Evolutionary conservation across 2,113 vertebrate species (phyloP).

Genomic region (Scopus umbretta): DNA sequence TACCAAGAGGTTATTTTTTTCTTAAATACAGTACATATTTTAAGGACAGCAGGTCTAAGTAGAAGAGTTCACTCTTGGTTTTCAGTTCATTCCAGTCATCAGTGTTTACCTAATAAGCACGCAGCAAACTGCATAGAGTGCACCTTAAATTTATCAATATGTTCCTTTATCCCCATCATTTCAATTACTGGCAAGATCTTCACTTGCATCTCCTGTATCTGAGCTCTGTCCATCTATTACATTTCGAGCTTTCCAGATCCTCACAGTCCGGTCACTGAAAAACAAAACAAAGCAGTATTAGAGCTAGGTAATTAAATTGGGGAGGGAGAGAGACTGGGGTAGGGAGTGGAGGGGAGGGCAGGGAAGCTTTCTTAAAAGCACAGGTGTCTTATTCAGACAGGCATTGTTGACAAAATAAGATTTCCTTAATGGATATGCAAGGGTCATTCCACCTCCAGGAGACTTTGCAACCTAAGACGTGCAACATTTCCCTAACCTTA

Average conservation of each 20-base stretch:
- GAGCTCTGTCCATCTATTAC: conserved; percentile 82
- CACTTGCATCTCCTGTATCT: conserved; percentile 74
- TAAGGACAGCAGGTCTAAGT: conserved; percentile 66
- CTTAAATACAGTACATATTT: conserved; percentile 51
- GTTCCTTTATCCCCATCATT: neutral
- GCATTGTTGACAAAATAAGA: neutral
- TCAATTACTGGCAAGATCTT: conserved; percentile 81
- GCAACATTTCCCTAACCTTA: neutral
- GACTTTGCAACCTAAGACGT: neutral
- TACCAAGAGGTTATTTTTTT: conserved; percentile 36
- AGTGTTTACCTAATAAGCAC: conserved; percentile 50
- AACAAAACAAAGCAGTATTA: neutral
- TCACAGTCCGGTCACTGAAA: conserved; percentile 91
- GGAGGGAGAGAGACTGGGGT: accelerated
- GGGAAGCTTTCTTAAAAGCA: neutral
- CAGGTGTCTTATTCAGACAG: neutral
- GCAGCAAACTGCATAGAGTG: conserved; percentile 58
- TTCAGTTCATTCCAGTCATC: conserved; percentile 53
- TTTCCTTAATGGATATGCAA: neutral
- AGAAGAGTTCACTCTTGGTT: conserved; percentile 52
- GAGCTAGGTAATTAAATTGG: neutral
- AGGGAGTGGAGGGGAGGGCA: too few relatives aligned
- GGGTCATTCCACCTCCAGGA: neutral
- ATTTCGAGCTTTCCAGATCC: conserved; percentile 89
- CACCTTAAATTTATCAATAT: conserved; percentile 17